Conservation (phyloP, 2,888 invertebrate genomes). For the Agonopterix alstromeriana region DNA sequence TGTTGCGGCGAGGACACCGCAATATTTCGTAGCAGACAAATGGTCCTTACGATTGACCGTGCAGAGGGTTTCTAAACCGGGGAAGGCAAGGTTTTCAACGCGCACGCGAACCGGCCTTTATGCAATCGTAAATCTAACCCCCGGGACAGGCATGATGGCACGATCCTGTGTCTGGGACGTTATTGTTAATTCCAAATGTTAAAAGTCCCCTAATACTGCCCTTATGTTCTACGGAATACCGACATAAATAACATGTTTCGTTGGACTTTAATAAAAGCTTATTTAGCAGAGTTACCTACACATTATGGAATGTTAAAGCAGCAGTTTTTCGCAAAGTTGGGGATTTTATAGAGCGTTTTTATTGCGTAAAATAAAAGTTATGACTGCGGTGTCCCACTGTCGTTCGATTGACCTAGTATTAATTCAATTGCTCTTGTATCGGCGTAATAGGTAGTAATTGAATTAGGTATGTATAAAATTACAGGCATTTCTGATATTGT, state of each 20-base stretch:
- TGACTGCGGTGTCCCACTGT: background rate
- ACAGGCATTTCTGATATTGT: too few species aligned
- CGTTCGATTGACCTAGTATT: too few species aligned
- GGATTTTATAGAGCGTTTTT: conserved; percentile 3
- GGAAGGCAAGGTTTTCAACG: conserved; percentile 2
- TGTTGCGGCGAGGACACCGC: conserved; percentile 25
- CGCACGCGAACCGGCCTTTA: conserved; percentile 20
- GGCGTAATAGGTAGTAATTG: too few species aligned
- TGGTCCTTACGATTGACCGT: conserved; percentile 7
- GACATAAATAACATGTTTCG: too few species aligned
- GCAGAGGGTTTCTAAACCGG: conserved; percentile 9
- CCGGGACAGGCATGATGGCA: conserved; percentile 12
- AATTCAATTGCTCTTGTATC: too few species aligned
- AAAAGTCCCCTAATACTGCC: too few species aligned
- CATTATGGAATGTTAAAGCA: conserved; percentile 3
- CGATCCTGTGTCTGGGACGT: conserved; percentile 8
- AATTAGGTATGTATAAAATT: too few species aligned
- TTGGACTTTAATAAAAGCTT: conserved; percentile 1
- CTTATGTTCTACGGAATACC: too few species aligned
- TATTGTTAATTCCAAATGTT: too few species aligned
- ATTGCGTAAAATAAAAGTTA: conserved; percentile 4
- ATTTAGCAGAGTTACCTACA: conserved; percentile 14
- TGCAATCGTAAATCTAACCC: conserved; percentile 33
- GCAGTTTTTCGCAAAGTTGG: conserved; percentile 5
- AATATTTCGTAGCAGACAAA: conserved; percentile 20